Base-by-base conservation (phyloP, 1,140 invertebrate genomes). In the Pseudomyrmex concolor region DNA sequence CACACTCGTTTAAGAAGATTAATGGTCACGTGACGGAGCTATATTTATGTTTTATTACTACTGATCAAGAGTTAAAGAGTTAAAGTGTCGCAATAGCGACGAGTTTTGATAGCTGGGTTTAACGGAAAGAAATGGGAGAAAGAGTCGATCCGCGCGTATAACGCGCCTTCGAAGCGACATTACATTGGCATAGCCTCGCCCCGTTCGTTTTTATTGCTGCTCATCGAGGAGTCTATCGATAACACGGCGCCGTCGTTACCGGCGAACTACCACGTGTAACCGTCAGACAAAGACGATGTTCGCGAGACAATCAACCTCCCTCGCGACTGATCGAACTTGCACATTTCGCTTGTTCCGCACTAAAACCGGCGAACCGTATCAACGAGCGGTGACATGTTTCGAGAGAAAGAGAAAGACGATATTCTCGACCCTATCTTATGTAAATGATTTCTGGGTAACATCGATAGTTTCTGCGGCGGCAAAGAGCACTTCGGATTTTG, bases 381-480 rank as follows among this genome's bases (percentile, higher is more conserved):
- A 2, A 17, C 51, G 4, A 12, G 12, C 2, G 34, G 19, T 48
- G 50, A 81, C 55, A 51, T 66, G 25, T 68, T 54, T 57, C 55
- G 19, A 77, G 12, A 25, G 5, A 34, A 1, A 34, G 34, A 34
- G 34, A 34, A 34, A 34, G 1, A 34, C 19, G 8, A 48, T 10
- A 77, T 74, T 64, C 71, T 64, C 48, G 12, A 68, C n/a, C n/a
- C n/a, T 34, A 34, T 10, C 63, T 85, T 78, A 86, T 78, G 80
- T 67, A 87, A 78, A 87, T 86, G 84, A 86, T 68, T 83, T 55
- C 57, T 57, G 8, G 50, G 64, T n/a, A 22, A 2, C 34, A 43
- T 22, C 34, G 13, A 70, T 25, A 73, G 73, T 80, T 80, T 71
- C 83, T 51, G 50, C 9, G 34, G 12, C 48, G 22, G 50, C 2